These are phyloP conservation scores for Isichthys henryi DNA, from an alignment of 2,113 vertebrate species.

Conservation along the genomic window DNA sequence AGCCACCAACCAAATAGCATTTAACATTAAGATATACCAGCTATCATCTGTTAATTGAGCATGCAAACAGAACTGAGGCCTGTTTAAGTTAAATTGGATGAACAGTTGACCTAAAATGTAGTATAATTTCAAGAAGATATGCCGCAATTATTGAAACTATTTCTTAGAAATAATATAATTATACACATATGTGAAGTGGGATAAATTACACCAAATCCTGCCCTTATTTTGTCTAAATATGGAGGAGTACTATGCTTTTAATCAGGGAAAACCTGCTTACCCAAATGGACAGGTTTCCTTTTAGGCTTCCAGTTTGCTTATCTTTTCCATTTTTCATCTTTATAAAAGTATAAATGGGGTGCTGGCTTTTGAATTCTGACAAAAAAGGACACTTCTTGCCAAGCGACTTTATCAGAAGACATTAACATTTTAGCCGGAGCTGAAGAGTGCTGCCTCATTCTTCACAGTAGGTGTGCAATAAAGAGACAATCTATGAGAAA, in stretches of 20 bases:
- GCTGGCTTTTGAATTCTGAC: background rate
- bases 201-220: background rate
- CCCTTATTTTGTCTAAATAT: background rate
- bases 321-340: background rate
- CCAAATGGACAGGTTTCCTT: background rate
- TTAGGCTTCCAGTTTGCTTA: background rate
- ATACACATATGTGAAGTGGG: background rate
- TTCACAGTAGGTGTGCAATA: constrained; percentile 8
- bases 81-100: background rate
- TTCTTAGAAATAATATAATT: background rate
- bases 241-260: background rate
- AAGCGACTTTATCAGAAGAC: background rate
- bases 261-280: background rate
- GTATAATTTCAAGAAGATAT: background rate
- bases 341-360: background rate
- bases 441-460: background rate
- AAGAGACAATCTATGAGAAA: background rate
- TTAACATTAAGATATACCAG: background rate
- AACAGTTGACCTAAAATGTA: background rate
- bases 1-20: background rate
- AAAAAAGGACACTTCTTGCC: background rate
- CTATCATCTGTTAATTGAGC: background rate
- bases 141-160: background rate
- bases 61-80: background rate
- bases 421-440: background rate